Conservation (phyloP, 2,113 vertebrate species). For the Tringa solitaria region DNA sequence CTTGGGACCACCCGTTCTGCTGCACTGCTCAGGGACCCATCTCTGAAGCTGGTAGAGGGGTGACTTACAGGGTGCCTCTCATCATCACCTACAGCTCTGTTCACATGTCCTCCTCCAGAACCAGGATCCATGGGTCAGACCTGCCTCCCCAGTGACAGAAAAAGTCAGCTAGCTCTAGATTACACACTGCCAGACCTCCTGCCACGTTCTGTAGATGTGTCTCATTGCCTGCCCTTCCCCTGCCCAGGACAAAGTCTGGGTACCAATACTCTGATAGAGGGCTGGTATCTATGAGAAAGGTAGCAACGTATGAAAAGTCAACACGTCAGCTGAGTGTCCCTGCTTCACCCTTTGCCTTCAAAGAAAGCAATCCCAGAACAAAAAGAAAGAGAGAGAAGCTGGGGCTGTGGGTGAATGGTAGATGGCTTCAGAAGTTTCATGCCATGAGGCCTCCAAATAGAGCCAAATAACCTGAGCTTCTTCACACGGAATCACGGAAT, state of each 20-base stretch:
- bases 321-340: background rate
- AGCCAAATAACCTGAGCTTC: background rate
- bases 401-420: background rate
- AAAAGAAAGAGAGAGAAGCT: background rate
- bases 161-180: background rate
- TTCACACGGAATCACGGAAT: background rate
- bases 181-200: background rate
- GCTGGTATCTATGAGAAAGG: background rate
- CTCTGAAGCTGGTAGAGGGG: background rate
- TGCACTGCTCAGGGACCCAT: background rate
- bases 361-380: background rate
- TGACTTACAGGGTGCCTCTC: fast-evolving
- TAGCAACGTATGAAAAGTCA: background rate
- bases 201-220: background rate
- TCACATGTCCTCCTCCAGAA: background rate
- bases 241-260: background rate
- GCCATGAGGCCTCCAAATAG: background rate
- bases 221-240: background rate
- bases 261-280: background rate
- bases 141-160: background rate
- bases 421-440: background rate
- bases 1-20: fast-evolving
- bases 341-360: background rate
- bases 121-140: background rate
- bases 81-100: background rate